These are phyloP conservation scores for Hipparchia semele DNA, from an alignment of 2,888 invertebrate genomes.

Conservation along the genomic window DNA sequence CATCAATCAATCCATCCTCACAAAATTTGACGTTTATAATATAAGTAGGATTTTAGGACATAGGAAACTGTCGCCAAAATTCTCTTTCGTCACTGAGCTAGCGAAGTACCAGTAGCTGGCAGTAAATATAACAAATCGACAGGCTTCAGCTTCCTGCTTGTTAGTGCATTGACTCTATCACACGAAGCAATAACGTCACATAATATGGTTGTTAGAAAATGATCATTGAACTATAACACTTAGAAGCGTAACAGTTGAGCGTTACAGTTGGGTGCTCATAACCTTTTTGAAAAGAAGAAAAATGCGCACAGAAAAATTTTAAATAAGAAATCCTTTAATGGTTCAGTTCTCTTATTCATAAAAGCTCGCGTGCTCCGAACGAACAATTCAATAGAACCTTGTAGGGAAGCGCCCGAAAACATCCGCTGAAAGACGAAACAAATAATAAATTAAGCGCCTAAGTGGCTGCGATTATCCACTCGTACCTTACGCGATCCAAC, in stretches of 20 bases:
- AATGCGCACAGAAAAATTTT: neutral
- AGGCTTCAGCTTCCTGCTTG: too few species aligned
- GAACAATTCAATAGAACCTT: slow-evolving; percentile 34
- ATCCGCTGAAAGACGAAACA: slow-evolving; percentile 44
- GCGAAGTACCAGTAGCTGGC: too few species aligned
- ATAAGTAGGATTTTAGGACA: too few species aligned
- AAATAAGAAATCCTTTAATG: slow-evolving; percentile 21
- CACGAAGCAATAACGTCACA: neutral
- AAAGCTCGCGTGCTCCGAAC: slow-evolving; percentile 34
- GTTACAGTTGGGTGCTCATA: neutral
- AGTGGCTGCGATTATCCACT: slow-evolving; percentile 45
- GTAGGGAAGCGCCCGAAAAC: slow-evolving; percentile 39
- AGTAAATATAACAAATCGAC: too few species aligned
- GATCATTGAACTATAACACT: too few species aligned
- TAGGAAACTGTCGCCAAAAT: too few species aligned
- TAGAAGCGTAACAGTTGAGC: too few species aligned
- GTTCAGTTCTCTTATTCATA: slow-evolving; percentile 23
- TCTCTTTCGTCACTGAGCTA: too few species aligned
- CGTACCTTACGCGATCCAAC: slow-evolving; percentile 31
- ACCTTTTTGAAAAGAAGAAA: neutral
- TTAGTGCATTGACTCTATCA: neutral
- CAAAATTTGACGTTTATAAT: too few species aligned
- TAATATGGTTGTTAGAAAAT: too few species aligned
- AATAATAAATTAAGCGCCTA: slow-evolving; percentile 46
- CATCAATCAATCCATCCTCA: too few species aligned